These are phyloP conservation scores for Adelosebastes latens DNA, from an alignment of 2,797 vertebrate species.

Conservation along the genomic window DNA sequence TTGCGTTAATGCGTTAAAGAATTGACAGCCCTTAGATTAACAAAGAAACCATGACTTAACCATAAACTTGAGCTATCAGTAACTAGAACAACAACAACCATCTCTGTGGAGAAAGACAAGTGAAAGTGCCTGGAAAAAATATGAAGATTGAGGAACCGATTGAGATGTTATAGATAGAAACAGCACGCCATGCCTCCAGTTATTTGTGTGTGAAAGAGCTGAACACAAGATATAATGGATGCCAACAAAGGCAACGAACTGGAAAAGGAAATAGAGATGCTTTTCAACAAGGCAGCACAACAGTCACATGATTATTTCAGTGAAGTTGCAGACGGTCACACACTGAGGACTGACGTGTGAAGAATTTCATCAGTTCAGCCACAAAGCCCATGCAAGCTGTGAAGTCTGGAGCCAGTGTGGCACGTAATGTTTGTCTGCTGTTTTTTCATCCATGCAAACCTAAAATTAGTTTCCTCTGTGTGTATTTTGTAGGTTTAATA, in stretches of 20 bases:
- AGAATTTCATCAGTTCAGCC: constrained; percentile 19
- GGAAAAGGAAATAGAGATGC: not conserved
- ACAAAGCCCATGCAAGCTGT: not conserved
- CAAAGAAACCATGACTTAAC: not conserved
- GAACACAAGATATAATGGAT: not conserved
- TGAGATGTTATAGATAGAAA: not conserved
- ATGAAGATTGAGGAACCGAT: not conserved
- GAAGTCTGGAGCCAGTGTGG: not conserved
- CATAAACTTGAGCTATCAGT: not conserved
- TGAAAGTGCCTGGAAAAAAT: not conserved
- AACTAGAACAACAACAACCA: not conserved
- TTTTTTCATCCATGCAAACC: not conserved
- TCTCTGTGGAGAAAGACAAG: not conserved
- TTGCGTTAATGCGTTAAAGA: too few species aligned
- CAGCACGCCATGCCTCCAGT: not conserved
- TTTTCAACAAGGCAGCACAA: not conserved
- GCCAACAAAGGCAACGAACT: not conserved
- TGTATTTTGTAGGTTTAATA: not conserved
- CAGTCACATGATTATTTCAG: not conserved
- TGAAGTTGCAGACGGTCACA: not conserved
- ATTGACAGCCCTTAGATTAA: too few species aligned
- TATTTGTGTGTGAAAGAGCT: not conserved
- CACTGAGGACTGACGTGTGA: not conserved
- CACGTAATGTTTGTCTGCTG: not conserved
- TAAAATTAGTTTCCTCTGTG: not conserved